Evolutionary conservation across 2,113 vertebrate species (phyloP).

Genomic region (Indri indri): DNA sequence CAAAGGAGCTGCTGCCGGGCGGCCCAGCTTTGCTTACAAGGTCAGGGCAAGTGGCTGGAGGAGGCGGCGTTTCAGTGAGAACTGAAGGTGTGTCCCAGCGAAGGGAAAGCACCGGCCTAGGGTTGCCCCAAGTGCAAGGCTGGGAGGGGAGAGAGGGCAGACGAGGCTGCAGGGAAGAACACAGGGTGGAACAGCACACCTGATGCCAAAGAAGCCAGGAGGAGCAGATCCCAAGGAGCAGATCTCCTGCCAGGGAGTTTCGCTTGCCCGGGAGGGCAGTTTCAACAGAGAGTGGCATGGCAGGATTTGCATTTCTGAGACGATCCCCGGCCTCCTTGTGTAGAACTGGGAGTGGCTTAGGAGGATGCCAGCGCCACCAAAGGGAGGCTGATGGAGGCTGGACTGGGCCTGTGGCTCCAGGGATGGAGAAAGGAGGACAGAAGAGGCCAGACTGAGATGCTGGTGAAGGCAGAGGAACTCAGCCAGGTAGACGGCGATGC

Average conservation of each 20-base stretch:
- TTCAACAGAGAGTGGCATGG: background rate
- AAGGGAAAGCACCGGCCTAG: background rate
- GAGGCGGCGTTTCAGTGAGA: no score
- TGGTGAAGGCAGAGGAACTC: background rate
- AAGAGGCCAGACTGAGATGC: background rate
- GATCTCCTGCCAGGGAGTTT: rapidly evolving
- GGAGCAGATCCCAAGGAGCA: background rate
- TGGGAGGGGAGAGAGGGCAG: background rate
- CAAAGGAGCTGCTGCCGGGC: rapidly evolving
- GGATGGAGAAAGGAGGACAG: background rate
- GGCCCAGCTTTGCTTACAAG: background rate
- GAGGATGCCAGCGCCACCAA: background rate
- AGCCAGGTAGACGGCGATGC: no score
- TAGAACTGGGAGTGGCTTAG: background rate
- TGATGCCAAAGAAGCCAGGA: background rate
- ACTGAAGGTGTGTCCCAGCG: no score
- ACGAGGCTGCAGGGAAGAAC: background rate
- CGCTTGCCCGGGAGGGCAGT: background rate
- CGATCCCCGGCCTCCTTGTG: background rate
- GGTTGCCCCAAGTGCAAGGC: background rate
- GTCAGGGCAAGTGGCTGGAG: background rate
- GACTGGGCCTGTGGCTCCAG: background rate
- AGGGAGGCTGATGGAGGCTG: background rate
- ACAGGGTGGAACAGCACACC: background rate
- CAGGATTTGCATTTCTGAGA: background rate